Evolutionary conservation across 2,888 invertebrate species (phyloP).

Genomic region (Theretra japonica): DNA sequence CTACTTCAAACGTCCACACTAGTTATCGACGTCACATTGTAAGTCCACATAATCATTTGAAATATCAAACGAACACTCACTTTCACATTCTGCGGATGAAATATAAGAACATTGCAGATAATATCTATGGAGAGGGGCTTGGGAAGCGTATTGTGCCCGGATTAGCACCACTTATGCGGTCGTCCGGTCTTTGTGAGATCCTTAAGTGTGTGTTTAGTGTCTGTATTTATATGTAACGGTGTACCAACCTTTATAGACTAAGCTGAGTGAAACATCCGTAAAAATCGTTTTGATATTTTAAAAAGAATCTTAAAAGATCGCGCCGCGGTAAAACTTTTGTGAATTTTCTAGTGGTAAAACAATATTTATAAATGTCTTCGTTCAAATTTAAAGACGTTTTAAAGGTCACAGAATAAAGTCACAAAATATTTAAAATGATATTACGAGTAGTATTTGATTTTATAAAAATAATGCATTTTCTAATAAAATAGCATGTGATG

Average conservation of each 20-base stretch:
- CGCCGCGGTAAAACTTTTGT: background rate
- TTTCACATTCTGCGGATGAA: conserved; percentile 7
- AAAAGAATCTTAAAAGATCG: background rate
- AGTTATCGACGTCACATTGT: background rate
- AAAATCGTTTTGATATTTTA: background rate
- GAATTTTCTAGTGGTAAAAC: too few species aligned
- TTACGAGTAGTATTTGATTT: too few species aligned
- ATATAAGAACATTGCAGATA: conserved; percentile 27
- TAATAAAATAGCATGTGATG: too few species aligned
- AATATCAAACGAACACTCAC: background rate
- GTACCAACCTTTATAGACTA: background rate
- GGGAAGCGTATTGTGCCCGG: conserved; percentile 34
- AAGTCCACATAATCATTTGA: background rate
- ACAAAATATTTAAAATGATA: too few species aligned
- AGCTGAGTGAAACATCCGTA: background rate
- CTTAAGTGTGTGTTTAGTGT: conserved; percentile 32
- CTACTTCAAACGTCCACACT: conserved; percentile 7
- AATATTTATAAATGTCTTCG: too few species aligned
- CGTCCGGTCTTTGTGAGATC: conserved; percentile 36
- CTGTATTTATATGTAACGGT: conserved; percentile 27
- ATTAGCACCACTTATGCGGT: conserved; percentile 36
- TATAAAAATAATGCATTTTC: too few species aligned
- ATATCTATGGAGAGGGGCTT: conserved; percentile 35
- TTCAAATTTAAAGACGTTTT: too few species aligned
- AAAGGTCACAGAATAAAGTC: too few species aligned